A percentile compares a stretch with the other conserved stretches of the same genome.
Conservation (phyloP, 2,113 vertebrate genomes). For the Ellobius talpinus region DNA sequence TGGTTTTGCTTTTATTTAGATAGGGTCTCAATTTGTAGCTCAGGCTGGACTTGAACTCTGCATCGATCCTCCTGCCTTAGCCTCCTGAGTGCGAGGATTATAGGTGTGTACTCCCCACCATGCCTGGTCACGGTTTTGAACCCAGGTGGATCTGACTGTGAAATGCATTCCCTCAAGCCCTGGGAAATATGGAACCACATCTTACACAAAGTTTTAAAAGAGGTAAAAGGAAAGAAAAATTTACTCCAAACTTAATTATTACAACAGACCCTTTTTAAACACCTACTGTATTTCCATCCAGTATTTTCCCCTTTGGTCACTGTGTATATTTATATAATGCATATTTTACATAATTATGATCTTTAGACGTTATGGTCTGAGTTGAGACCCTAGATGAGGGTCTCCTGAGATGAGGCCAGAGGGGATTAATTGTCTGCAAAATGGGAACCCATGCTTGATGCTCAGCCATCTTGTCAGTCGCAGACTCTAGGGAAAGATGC, state of each 20-base stretch:
- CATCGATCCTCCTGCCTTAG: background rate
- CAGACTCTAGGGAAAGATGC: background rate
- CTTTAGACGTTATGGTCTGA: background rate
- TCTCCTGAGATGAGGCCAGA: background rate
- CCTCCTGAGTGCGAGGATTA: background rate
- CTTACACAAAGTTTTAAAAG: conserved; percentile 16
- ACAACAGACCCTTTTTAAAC: background rate
- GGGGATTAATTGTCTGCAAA: background rate
- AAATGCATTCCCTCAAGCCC: no score
- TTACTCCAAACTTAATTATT: background rate
- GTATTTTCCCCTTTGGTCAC: background rate
- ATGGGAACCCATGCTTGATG: conserved; percentile 38
- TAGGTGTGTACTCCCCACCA: background rate
- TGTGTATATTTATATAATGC: background rate
- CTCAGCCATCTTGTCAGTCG: background rate
- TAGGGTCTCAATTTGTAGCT: background rate
- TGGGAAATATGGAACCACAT: background rate
- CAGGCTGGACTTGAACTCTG: background rate
- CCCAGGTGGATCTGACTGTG: background rate
- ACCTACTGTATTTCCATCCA: background rate
- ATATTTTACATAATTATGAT: background rate
- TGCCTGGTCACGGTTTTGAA: background rate
- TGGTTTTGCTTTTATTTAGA: background rate
- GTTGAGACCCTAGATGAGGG: background rate
- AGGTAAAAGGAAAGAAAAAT: background rate